phyloP scores from a whole-genome alignment of 2,113 vertebrate genomes.

The Callipepla squamata region DNA sequence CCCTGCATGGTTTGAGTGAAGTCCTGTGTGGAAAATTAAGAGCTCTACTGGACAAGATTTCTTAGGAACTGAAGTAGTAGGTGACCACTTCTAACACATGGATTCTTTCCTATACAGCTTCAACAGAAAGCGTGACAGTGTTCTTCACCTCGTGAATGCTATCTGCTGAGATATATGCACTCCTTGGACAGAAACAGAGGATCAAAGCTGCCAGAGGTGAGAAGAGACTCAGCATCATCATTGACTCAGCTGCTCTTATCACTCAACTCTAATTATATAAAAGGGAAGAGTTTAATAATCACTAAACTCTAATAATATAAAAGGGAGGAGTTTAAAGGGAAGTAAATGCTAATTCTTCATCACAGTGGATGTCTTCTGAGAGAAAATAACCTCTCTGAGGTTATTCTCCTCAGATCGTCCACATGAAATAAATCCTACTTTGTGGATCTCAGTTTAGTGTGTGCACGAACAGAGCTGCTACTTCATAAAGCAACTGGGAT shows the following conservation, averaged over 20 bases:
- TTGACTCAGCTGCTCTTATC: not conserved
- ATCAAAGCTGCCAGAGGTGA: rapidly evolving
- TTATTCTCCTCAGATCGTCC: not conserved
- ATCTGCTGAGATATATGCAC: not conserved
- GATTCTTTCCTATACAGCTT: not conserved
- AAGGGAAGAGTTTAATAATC: not conserved
- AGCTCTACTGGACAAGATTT: not conserved
- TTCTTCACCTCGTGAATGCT: not conserved
- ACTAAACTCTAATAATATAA: not conserved
- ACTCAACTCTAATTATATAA: not conserved
- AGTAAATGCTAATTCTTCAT: not conserved
- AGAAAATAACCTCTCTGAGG: not conserved
- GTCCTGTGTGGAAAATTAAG: not conserved
- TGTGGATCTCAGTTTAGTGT: not conserved
- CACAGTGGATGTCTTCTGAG: not conserved
- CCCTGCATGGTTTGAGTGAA: not conserved
- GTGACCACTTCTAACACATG: not conserved
- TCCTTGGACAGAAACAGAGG: not conserved
- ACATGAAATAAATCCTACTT: not conserved
- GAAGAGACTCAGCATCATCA: not conserved
- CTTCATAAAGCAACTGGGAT: not conserved
- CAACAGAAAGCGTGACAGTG: not conserved
- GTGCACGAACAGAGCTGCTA: not conserved
- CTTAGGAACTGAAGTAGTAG: not conserved
- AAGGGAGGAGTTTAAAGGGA: not conserved